A percentile compares a stretch with the other conserved stretches of the same genome.
phyloP scores from a whole-genome alignment of 2,113 vertebrate genomes.

The Rhinolophus ferrumequinum region DNA sequence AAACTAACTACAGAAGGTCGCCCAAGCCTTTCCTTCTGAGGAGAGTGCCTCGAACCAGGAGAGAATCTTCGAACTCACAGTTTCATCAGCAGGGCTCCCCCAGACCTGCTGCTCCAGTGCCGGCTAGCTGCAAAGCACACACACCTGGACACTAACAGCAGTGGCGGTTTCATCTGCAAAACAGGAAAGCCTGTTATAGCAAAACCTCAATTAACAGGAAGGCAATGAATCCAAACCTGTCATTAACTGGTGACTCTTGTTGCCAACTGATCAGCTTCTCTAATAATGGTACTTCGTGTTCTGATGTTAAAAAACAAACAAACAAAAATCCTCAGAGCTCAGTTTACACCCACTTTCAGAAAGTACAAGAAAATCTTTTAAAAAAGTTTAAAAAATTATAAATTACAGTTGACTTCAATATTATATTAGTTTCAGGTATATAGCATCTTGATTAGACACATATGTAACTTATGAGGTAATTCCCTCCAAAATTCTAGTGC shows the following conservation, averaged over 20 bases:
- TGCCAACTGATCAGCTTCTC: not conserved
- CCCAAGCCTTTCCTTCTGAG: not conserved
- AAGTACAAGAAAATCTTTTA: not conserved
- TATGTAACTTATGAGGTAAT: too few species aligned
- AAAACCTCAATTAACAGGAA: constrained; percentile 46
- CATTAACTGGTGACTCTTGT: not conserved
- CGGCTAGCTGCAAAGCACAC: rapidly evolving
- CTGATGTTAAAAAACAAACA: not conserved
- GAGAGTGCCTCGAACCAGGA: not conserved
- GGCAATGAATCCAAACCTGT: not conserved
- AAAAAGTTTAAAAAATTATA: too few species aligned
- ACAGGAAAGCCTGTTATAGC: constrained; percentile 53
- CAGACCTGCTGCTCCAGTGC: not conserved
- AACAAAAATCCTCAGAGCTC: not conserved
- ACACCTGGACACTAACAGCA: not conserved
- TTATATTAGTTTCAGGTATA: not conserved
- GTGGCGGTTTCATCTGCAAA: constrained; percentile 9
- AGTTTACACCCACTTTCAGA: not conserved
- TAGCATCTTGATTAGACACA: too few species aligned
- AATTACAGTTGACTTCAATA: not conserved
- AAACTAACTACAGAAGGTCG: not conserved
- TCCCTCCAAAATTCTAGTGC: too few species aligned
- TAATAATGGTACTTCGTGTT: not conserved
- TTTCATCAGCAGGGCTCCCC: too few species aligned
- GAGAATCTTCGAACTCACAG: too few species aligned